Evolutionary conservation across 1,140 invertebrate species (phyloP).

Genomic region (Streblospio benedicti): DNA sequence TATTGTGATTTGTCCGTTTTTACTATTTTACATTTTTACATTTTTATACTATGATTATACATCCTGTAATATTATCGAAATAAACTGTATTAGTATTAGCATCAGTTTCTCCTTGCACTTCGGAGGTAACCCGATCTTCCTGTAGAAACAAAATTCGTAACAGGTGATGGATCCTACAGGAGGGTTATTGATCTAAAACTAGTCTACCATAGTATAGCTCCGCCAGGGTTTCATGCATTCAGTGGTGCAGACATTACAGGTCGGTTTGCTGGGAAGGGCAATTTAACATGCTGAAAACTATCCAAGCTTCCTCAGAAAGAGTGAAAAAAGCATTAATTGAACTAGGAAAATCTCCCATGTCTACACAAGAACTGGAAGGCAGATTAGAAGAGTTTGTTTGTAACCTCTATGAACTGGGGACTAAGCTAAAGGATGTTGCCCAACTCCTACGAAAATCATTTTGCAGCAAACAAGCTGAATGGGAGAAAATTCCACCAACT

Average conservation of each 20-base stretch:
- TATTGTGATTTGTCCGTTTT: too few species aligned
- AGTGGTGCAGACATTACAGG: slow-evolving; percentile 1
- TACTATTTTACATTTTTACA: too few species aligned
- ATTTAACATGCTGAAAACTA: neutral
- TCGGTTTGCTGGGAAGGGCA: slow-evolving; percentile 2
- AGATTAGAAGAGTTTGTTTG: neutral
- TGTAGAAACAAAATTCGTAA: slow-evolving; percentile 3
- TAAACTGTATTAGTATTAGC: too few species aligned
- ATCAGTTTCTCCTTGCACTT: slow-evolving; percentile 9
- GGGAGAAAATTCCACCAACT: slow-evolving; percentile 8
- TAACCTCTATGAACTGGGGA: neutral
- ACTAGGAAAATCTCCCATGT: neutral
- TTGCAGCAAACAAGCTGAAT: slow-evolving; percentile 8
- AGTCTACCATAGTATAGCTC: too few species aligned
- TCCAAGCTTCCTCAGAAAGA: neutral
- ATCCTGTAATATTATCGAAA: too few species aligned
- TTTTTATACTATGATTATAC: too few species aligned
- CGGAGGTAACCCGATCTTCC: slow-evolving; percentile 1
- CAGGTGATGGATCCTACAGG: neutral
- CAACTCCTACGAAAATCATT: neutral
- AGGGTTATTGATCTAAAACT: too few species aligned
- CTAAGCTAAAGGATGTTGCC: neutral
- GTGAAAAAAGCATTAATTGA: neutral
- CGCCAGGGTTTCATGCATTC: neutral
- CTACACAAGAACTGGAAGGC: neutral